Percentiles rank a stretch among this genome's conserved stretches.
These are phyloP conservation scores for Amyelois transitella DNA, from an alignment of 1,140 invertebrate species.

Conservation along the genomic window DNA sequence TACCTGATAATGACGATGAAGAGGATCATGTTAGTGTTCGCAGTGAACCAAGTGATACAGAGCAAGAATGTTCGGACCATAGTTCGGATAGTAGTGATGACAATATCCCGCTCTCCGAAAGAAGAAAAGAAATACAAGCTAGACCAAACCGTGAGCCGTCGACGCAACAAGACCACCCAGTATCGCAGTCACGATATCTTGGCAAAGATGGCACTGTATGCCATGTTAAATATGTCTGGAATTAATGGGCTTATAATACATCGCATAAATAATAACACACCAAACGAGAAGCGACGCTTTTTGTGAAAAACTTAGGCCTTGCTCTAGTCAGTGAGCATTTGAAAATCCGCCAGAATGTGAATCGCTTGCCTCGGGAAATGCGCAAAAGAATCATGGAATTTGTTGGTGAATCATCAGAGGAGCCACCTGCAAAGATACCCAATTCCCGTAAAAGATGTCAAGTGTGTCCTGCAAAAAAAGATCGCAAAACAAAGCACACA, in stretches of 20 bases:
- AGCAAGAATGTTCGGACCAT: neutral
- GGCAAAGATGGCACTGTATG: neutral
- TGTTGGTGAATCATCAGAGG: conserved; percentile 2
- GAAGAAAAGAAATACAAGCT: too few relatives aligned
- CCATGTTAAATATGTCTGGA: conserved; percentile 15
- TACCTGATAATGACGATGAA: too few relatives aligned
- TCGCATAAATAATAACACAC: conserved; percentile 12
- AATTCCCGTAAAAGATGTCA: conserved; percentile 5
- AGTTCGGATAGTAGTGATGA: too few relatives aligned
- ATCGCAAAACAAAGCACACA: conserved; percentile 13
- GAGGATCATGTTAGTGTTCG: too few relatives aligned
- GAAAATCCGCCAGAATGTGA: conserved; percentile 1
- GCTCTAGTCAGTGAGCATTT: conserved; percentile 7
- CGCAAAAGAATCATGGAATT: conserved; percentile 5
- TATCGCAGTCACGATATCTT: neutral
- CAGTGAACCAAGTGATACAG: too few relatives aligned
- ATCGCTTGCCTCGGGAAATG: conserved; percentile 7
- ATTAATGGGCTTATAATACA: conserved; percentile 17
- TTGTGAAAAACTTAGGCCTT: conserved; percentile 10
- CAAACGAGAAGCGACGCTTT: conserved; percentile 7
- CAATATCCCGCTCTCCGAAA: too few relatives aligned
- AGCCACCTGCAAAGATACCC: conserved; percentile 7
- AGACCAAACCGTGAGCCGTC: neutral
- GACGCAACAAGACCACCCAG: neutral
- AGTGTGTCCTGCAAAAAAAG: conserved; percentile 5